Base-by-base conservation (phyloP, 1,140 invertebrate genomes). In the Papilio machaon region DNA sequence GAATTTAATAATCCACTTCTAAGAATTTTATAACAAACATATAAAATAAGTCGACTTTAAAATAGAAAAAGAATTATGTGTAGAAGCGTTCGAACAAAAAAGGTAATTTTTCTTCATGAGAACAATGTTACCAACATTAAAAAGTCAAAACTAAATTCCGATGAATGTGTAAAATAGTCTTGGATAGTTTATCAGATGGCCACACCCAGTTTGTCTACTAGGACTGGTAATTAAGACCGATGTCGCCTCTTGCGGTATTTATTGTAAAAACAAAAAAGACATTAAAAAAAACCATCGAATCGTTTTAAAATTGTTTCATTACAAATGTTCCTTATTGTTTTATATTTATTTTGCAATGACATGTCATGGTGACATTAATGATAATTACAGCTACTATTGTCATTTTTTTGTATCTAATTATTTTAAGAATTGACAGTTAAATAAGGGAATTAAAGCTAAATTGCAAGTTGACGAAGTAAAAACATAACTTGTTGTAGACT, bases 301-400 rank as follows among this genome's bases (percentile, higher is more conserved):
- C 58, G 77, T 79, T 79, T 79, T 67, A 64, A 79, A 79, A 79
- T 79, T 79, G 77, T 58, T 79, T 79, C 77, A 79, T 79, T 79
- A 79, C 43, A 38, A 46, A 23, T 76, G 77, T 79, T 49, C 77
- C 77, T 79, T 79, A 79, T 79, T 79, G 60, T 79, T 79, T 79
- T 19, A 67, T 79, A 79, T 79, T 46, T 79, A 79, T 64, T 13
- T 79, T 17, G 2, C 11, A 2, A 35, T 13, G 60, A 7, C 60
- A 64, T 64, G 60, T 70, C 11, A 70, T 43, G 17, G 58, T 47
- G 58, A 43, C 54, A 67, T 79, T 64, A 46, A 79, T 17, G 60
- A 47, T 67, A 79, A 79, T 79, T 4, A 38, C 19, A 60, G 52
- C 10, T 13, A 35, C 13, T 11, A 10, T 38, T 47, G 2, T 19